A percentile compares a stretch with the other conserved stretches of the same genome.
phyloP scores from a whole-genome alignment of 2,113 vertebrate genomes.

The Synodontis membranacea region DNA sequence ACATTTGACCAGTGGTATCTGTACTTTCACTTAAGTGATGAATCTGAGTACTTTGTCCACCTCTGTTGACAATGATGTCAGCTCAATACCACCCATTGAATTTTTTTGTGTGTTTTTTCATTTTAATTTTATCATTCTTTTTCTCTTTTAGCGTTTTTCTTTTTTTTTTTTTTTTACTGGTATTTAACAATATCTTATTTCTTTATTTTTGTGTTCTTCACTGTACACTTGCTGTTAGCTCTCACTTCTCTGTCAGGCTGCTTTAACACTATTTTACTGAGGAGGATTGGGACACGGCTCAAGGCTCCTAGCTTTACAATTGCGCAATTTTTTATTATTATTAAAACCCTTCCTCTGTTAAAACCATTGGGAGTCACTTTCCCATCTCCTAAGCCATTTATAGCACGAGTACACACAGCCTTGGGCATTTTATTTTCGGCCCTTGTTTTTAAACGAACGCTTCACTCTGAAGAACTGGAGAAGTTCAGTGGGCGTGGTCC shows the following conservation, averaged over 20 bases:
- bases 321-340: neutral
- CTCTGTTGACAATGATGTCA: too few relatives aligned
- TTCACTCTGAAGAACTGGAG: neutral
- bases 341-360: neutral
- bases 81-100: too few relatives aligned
- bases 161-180: neutral
- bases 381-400: neutral
- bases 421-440: too few relatives aligned
- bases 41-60: too few relatives aligned
- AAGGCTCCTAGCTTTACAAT: neutral
- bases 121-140: neutral
- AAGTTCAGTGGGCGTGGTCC: conserved; percentile 14
- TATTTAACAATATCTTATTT: neutral
- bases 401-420: neutral
- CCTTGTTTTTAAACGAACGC: neutral
- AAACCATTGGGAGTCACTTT: neutral
- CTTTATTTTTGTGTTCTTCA: neutral
- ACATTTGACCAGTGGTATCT: too few relatives aligned
- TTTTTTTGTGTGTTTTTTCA: neutral
- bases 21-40: too few relatives aligned
- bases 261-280: neutral
- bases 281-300: neutral
- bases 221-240: neutral
- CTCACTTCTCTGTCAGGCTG: neutral
- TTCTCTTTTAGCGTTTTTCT: neutral